Evolutionary conservation across 2,888 invertebrate species (phyloP).

Genomic region (Conchocele bisecta): DNA sequence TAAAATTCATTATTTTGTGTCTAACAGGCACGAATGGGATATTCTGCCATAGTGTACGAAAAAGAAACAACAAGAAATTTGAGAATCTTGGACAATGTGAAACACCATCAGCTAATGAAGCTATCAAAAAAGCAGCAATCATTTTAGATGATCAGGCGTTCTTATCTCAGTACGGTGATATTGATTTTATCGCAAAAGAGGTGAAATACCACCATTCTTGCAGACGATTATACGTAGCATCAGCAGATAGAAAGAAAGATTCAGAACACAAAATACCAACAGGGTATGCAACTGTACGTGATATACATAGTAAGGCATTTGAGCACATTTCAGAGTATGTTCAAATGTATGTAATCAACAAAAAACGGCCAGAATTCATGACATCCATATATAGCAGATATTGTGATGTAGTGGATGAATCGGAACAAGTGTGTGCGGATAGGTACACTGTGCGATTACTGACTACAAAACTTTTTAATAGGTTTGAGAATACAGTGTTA

Average conservation of each 20-base stretch:
- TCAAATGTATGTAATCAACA: not conserved
- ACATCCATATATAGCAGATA: slow-evolving; percentile 13
- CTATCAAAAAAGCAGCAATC: slow-evolving; percentile 7
- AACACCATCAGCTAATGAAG: not conserved
- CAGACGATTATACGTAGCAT: slow-evolving; percentile 1
- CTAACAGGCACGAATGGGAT: no score
- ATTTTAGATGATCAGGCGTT: slow-evolving; percentile 10
- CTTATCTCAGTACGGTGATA: slow-evolving; percentile 12
- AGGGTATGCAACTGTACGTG: no score
- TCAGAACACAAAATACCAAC: slow-evolving; percentile 5
- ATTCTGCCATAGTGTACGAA: no score
- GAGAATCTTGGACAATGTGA: not conserved
- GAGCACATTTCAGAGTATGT: slow-evolving; percentile 1
- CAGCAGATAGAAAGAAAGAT: not conserved
- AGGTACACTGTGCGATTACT: slow-evolving; percentile 8
- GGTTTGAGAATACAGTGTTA: not conserved
- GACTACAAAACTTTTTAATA: slow-evolving; percentile 4
- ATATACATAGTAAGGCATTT: not conserved
- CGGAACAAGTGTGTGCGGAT: not conserved
- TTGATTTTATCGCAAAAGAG: slow-evolving; percentile 26
- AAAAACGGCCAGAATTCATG: slow-evolving; percentile 7
- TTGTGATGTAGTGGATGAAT: not conserved
- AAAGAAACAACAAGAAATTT: no score
- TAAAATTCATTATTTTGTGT: no score
- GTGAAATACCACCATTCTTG: slow-evolving; percentile 21